Percentiles rank a stretch among this genome's conserved stretches.
These are phyloP conservation scores for Diachasma alloeum DNA, from an alignment of 1,140 invertebrate species.

Conservation along the genomic window DNA sequence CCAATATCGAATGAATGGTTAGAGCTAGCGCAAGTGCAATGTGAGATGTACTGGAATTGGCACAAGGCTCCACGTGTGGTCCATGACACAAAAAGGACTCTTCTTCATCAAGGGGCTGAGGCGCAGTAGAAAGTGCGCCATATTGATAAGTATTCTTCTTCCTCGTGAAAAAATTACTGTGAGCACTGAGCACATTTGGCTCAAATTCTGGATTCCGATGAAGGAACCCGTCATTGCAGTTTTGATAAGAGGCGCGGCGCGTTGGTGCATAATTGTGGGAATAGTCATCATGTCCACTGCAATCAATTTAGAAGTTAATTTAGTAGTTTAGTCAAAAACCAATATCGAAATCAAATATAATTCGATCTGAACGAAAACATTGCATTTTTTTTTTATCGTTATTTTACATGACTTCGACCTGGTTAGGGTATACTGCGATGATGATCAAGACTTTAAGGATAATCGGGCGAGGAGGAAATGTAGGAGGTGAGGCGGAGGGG, in stretches of 20 bases:
- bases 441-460: no score
- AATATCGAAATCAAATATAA: no score
- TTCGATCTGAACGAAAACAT: no score
- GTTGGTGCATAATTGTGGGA: neutral
- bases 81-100: slow-evolving; percentile 71
- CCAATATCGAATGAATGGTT: slow-evolving; percentile 80
- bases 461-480: no score
- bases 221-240: neutral
- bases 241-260: neutral
- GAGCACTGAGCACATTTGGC: neutral
- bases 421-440: no score
- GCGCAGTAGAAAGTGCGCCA: neutral
- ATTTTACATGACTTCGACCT: no score
- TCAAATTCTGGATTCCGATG: neutral
- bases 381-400: no score
- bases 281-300: neutral
- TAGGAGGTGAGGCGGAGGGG: no score
- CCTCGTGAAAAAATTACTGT: neutral
- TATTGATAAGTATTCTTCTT: slow-evolving; percentile 9
- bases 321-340: no score
- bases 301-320: no score
- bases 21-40: slow-evolving; percentile 75
- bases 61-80: slow-evolving; percentile 70
- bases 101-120: slow-evolving; percentile 40
- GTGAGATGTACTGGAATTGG: slow-evolving; percentile 64